Evolutionary conservation across 1,140 invertebrate genomes (phyloP).

Genomic region (Heliconius nattereri): DNA sequence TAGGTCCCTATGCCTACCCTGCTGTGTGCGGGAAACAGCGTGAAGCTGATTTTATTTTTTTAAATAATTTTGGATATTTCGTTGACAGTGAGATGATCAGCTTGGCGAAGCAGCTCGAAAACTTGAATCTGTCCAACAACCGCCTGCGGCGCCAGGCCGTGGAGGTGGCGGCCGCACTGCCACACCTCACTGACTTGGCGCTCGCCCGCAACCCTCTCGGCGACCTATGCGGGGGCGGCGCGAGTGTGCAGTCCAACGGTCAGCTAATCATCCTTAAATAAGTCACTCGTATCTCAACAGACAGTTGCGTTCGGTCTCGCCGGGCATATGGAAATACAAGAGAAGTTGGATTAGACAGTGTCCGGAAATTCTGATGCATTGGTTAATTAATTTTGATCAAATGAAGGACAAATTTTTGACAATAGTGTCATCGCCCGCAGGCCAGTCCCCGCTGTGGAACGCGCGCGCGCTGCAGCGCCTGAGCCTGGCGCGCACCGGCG

Average conservation of each 20-base stretch:
- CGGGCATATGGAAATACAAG: too few relatives aligned
- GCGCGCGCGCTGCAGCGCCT: conserved; percentile 21
- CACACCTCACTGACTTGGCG: conserved; percentile 21
- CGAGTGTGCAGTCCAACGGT: conserved; percentile 17
- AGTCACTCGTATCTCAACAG: too few relatives aligned
- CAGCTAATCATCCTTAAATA: too few relatives aligned
- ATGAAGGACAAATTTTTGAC: not conserved
- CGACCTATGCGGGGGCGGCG: conserved; percentile 35
- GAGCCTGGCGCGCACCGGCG: conserved; percentile 19
- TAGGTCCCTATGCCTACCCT: too few relatives aligned
- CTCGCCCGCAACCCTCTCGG: conserved; percentile 40
- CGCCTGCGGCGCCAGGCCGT: conserved; percentile 23
- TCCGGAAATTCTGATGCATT: too few relatives aligned
- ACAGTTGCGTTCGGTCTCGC: too few relatives aligned
- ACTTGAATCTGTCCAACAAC: conserved; percentile 37
- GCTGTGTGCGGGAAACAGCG: too few relatives aligned
- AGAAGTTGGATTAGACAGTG: too few relatives aligned
- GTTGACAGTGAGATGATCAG: conserved; percentile 30
- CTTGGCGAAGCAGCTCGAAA: conserved; percentile 22
- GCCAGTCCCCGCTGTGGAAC: conserved; percentile 28
- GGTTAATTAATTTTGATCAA: too few relatives aligned
- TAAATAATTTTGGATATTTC: not conserved
- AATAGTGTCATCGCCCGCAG: conserved; percentile 9
- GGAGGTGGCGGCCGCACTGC: conserved; percentile 28
- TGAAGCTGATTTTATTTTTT: too few relatives aligned